Base-by-base conservation (phyloP, 2,113 vertebrate genomes). In the Phoxinus phoxinus region DNA sequence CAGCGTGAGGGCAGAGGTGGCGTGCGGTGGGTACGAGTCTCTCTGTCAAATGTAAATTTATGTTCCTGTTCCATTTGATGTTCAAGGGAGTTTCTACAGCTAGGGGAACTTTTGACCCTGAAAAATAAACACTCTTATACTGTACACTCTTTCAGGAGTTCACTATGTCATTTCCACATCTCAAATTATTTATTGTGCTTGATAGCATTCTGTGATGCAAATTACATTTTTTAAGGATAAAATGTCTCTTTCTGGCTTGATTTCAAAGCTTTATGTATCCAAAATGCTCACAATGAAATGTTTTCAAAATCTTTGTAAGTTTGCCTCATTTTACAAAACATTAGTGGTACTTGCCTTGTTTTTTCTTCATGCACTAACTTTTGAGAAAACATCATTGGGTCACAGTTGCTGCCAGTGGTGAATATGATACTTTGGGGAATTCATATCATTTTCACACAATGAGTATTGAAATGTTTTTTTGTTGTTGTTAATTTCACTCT, bases 11-110 rank as follows among this genome's bases (percentile, higher is more conserved):
- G 83, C 58, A 80, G 30, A 4, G 58, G 71, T 80, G 67, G 30
- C 7, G 48, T 85, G 84, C 37, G 8, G 46, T 72, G 80, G 81
- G 85, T 83, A 23, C 17, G 32, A 41, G 79, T 37, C 41, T 84
- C 58, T 61, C 78, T 35, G 51, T 74, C 35, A 17, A 41, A 58
- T 41, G 56, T 8, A 27, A 58, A 75, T 56, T n/a, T 41, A 11
- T 84, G n/a, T 84, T 41, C 30, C 46, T 30, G 73, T 51, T 76
- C 1, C 73, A 30, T 77, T 77, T 77, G 74, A 77, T 53, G 74
- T 77, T 77, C 25, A 77, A 32, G 46, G 23, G 41, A 7, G 74
- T 53, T 53, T 48, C 46, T 53, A 51, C 13, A 27, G 9, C n/a
- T 75, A 5, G 4, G 35, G 35, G 21, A 23, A 72, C 37, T 72